phyloP scores from a whole-genome alignment of 2,797 vertebrate species.

The Balearica regulorum region DNA sequence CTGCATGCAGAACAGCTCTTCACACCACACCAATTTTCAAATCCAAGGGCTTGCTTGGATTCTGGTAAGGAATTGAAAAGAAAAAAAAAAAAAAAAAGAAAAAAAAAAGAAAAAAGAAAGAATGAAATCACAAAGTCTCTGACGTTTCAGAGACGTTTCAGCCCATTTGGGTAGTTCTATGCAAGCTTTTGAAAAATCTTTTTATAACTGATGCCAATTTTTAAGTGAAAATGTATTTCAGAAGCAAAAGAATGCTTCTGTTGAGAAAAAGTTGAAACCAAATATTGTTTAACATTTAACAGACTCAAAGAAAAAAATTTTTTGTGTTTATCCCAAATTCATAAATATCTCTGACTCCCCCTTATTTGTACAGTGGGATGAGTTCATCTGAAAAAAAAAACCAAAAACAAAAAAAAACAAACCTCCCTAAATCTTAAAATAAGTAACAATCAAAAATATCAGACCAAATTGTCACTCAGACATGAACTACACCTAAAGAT shows the following conservation, averaged over 20 bases:
- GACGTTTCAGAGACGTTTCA: no score
- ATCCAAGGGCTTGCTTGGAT: neutral
- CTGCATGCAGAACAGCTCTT: neutral
- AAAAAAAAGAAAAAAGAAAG: neutral
- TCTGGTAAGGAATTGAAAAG: neutral
- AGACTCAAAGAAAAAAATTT: neutral
- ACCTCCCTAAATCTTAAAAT: neutral
- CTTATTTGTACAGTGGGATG: neutral
- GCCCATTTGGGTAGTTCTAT: neutral
- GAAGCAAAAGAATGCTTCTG: conserved; percentile 12
- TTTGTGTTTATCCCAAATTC: neutral
- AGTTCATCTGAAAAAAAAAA: neutral
- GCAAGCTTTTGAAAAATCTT: neutral
- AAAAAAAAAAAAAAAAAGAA: neutral
- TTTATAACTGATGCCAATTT: neutral
- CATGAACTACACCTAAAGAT: neutral
- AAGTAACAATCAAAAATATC: neutral
- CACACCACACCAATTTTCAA: neutral
- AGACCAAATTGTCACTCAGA: neutral
- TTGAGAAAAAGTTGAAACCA: neutral
- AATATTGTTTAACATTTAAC: neutral
- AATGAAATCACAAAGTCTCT: neutral
- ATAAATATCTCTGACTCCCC: neutral
- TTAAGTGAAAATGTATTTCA: neutral
- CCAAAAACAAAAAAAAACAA: neutral